Evolutionary conservation across 1,140 invertebrate genomes (phyloP).

Genomic region (Dendroctonus ponderosae): DNA sequence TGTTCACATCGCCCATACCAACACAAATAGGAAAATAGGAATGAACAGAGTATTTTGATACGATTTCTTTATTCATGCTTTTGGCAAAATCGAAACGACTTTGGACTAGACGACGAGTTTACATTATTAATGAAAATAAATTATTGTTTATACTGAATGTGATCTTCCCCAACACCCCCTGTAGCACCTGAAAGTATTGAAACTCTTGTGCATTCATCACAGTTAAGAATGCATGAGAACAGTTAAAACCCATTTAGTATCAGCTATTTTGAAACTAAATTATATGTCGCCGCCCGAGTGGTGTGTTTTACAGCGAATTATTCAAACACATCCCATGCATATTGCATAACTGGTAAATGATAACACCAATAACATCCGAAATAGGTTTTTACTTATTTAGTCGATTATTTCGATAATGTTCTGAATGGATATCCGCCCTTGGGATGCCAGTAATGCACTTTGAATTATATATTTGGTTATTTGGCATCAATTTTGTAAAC

Average conservation of each 20-base stretch:
- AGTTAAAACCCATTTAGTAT: constrained; percentile 12
- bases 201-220: background rate
- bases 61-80: too few species aligned
- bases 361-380: constrained; percentile 8
- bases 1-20: too few species aligned
- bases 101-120: too few species aligned
- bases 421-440: background rate
- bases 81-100: too few species aligned
- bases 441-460: constrained; percentile 2
- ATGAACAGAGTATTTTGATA: too few species aligned
- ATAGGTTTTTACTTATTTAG: constrained; percentile 8
- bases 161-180: too few species aligned
- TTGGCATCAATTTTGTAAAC: too few species aligned
- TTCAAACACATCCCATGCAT: constrained; percentile 3
- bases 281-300: background rate
- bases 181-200: too few species aligned
- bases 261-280: constrained; percentile 8
- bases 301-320: constrained; percentile 14
- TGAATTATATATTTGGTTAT: too few species aligned
- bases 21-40: too few species aligned
- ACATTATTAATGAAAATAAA: too few species aligned
- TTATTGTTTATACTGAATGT: too few species aligned
- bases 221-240: constrained; percentile 13
- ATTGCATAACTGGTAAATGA: constrained; percentile 11
- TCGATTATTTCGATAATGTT: constrained; percentile 1